Evolutionary conservation across 2,888 invertebrate species (phyloP), one percentile per base, ranked within the genome.

Genomic region (Oxyscelio sp.): DNA sequence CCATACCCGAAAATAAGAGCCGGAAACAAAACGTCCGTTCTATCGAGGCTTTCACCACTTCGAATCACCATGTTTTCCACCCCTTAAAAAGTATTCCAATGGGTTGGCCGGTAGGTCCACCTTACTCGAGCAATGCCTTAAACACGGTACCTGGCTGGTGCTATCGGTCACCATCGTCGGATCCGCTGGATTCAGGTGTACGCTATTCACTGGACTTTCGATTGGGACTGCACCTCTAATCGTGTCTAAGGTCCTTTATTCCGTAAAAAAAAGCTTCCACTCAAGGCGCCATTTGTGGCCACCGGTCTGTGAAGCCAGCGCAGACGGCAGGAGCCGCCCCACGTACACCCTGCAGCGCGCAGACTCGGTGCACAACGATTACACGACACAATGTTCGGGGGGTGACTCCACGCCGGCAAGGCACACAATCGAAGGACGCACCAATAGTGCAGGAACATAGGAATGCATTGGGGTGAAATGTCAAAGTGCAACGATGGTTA

Each of bases 141-240:
- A 17, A 27, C 24, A 27, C 31, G 6, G 24, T 93, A 94, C 94
- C 94, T 94, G 94, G 85, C 90, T 93, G 48, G 91, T 90, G 87
- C 85, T 92, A 87, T 94, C 94, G 87, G 93, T 93, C 79, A 94
- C 94, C 94, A 94, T 94, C 56, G 88, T 90, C 87, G 82, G 58
- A 40, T 73, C 59, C 52, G 45, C 6, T 31, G 74, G 48, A 4
- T 70, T 17, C 21, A 38, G 63, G 24, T 59, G 59, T 54, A 27
- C 58, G 59, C 21, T 43, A 2, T 27, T 27, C 54, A 38, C 68
- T 48, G 56, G 38, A 75, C 43, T 27, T 63, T 43, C 21, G 52
- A 17, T 22, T 40, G 15, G 34, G 58, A 17, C 38, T 45, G 66
- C 54, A 61, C 31, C 40, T 43, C 45, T 27, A 50, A 31, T 31